phyloP scores from a whole-genome alignment of 2,113 vertebrate species.

The Meriones unguiculatus region DNA sequence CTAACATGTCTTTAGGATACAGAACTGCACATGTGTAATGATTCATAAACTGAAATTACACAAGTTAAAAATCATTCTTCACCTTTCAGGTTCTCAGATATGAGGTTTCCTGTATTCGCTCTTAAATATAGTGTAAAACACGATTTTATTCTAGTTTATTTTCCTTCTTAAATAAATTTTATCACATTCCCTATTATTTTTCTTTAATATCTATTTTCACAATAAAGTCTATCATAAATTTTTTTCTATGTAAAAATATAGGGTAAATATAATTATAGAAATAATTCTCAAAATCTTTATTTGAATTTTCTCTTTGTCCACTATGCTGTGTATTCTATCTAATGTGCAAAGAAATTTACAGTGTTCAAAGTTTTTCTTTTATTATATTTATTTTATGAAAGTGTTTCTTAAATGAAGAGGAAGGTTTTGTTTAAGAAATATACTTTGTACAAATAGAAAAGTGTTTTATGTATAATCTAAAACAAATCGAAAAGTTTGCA shows the following conservation, averaged over 20 bases:
- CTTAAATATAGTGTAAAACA: background rate
- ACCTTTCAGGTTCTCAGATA: background rate
- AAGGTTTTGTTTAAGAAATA: background rate
- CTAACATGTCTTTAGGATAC: background rate
- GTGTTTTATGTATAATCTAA: background rate
- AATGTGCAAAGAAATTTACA: background rate
- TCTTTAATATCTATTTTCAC: background rate
- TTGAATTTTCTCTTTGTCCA: background rate
- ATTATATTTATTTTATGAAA: background rate
- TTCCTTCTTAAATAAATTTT: background rate
- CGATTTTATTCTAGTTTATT: background rate
- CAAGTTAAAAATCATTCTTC: background rate
- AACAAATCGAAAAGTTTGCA: background rate
- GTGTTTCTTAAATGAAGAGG: background rate
- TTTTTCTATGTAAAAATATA: background rate
- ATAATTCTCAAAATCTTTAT: background rate
- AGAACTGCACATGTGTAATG: background rate
- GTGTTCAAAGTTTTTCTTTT: background rate
- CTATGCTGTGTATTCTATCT: background rate
- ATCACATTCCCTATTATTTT: background rate
- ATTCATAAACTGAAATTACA: background rate
- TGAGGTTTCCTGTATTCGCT: background rate
- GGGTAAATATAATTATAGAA: background rate
- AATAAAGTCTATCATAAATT: background rate
- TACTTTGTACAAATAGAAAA: background rate